Evolutionary conservation across 1,140 invertebrate species (phyloP).

Genomic region (Acromyrmex charruanus): DNA sequence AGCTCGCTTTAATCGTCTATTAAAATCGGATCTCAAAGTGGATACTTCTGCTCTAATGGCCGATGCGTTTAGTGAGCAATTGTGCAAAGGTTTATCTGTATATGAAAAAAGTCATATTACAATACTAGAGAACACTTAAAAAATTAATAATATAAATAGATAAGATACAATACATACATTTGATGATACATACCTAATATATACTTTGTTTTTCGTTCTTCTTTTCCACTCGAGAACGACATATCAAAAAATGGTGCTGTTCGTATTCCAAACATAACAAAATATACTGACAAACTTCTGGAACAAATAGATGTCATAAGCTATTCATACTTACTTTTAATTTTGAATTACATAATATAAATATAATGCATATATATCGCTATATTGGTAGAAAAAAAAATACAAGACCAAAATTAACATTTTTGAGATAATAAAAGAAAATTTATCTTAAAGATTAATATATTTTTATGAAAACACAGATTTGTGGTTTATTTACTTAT

Average conservation of each 20-base stretch:
- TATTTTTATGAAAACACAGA: too few relatives aligned
- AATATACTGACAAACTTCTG: slow-evolving; percentile 92
- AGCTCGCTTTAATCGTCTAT: slow-evolving; percentile 94
- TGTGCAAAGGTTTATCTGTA: slow-evolving; percentile 89
- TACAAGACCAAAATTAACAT: too few relatives aligned
- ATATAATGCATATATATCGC: neutral
- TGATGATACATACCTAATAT: slow-evolving; percentile 77
- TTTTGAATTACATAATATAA: neutral
- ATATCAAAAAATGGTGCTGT: slow-evolving; percentile 91
- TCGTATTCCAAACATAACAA: slow-evolving; percentile 93
- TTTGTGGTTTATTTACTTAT: too few relatives aligned
- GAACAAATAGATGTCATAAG: slow-evolving; percentile 75
- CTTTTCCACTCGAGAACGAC: slow-evolving; percentile 83
- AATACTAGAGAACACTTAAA: slow-evolving; percentile 8
- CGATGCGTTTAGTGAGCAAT: slow-evolving; percentile 90
- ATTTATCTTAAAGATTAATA: too few relatives aligned
- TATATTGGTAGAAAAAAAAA: too few relatives aligned
- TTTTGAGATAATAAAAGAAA: too few relatives aligned
- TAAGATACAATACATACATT: neutral
- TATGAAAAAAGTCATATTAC: slow-evolving; percentile 29
- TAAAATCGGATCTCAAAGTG: slow-evolving; percentile 94
- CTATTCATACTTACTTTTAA: slow-evolving; percentile 76
- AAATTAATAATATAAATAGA: slow-evolving; percentile 16
- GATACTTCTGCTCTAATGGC: slow-evolving; percentile 95
- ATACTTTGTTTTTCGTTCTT: slow-evolving; percentile 83